Conservation (phyloP, 2,888 invertebrate genomes). For the Stenotaenia linearis region DNA sequence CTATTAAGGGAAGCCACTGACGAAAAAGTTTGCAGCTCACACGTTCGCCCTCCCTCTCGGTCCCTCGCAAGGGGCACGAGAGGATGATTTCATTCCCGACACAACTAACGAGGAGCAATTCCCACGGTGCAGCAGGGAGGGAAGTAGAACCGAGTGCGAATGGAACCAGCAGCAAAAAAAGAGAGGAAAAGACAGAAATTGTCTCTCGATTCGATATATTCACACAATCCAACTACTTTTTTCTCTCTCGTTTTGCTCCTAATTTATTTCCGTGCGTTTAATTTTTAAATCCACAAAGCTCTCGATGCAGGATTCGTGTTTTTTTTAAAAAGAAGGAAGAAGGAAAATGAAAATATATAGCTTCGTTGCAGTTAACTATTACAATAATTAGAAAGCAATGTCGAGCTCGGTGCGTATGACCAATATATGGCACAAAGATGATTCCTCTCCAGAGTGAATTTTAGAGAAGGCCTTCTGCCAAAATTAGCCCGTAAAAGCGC, state of each 20-base stretch:
- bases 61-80: not conserved
- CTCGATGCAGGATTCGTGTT: not conserved
- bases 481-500: constrained; percentile 19
- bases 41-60: not conserved
- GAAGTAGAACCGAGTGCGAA: not conserved
- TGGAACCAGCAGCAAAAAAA: not conserved
- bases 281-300: no score
- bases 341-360: not conserved
- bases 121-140: not conserved
- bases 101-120: not conserved
- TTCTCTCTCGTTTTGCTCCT: no score
- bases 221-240: not conserved
- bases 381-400: constrained; percentile 14
- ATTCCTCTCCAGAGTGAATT: constrained; percentile 19
- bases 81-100: constrained; percentile 12
- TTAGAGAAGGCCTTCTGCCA: not conserved
- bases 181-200: not conserved
- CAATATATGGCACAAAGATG: constrained; percentile 7
- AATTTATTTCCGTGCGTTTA: no score
- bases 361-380: not conserved
- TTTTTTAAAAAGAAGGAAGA: not conserved
- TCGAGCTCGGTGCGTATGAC: not conserved
- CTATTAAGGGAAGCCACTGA: constrained; percentile 10
- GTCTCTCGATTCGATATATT: not conserved
- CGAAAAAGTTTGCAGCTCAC: constrained; percentile 19